Percentiles rank a stretch among this genome's conserved stretches.
phyloP scores from a whole-genome alignment of 2,113 vertebrate genomes.

The Paralichthys olivaceus region DNA sequence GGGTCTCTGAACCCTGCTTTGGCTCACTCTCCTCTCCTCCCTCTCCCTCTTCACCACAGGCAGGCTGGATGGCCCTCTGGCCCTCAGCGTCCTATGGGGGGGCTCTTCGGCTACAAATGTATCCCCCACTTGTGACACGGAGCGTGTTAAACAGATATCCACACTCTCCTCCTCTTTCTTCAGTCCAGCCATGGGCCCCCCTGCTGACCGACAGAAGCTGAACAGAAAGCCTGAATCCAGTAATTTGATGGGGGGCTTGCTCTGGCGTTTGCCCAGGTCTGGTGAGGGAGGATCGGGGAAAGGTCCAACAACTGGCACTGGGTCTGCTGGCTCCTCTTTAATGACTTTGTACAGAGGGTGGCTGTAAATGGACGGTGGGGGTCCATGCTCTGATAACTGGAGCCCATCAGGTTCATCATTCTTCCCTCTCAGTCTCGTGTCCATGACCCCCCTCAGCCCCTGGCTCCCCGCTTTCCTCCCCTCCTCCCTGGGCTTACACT shows the following conservation, averaged over 20 bases:
- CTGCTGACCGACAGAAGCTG: slow-evolving; percentile 80
- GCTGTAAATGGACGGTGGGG: slow-evolving; percentile 67
- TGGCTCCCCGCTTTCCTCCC: slow-evolving; percentile 41
- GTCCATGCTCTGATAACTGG: slow-evolving; percentile 49
- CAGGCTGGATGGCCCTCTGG: slow-evolving; percentile 45
- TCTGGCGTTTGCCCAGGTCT: slow-evolving; percentile 84
- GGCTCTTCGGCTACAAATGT: slow-evolving; percentile 49
- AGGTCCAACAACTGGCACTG: slow-evolving; percentile 70
- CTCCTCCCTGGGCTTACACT: slow-evolving; percentile 47
- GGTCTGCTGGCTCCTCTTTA: slow-evolving; percentile 84
- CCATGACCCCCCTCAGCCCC: slow-evolving; percentile 12
- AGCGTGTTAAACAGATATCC: slow-evolving; percentile 83
- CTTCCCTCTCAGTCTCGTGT: slow-evolving; percentile 20
- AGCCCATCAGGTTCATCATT: slow-evolving; percentile 35
- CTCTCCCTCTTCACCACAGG: slow-evolving; percentile 72
- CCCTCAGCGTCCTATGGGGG: slow-evolving; percentile 62
- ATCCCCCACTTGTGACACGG: slow-evolving; percentile 69
- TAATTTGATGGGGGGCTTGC: slow-evolving; percentile 85
- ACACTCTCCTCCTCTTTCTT: slow-evolving; percentile 85
- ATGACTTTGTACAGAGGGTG: slow-evolving; percentile 82
- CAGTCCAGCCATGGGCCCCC: slow-evolving; percentile 66
- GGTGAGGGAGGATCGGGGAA: slow-evolving; percentile 72
- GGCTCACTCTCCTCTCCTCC: slow-evolving; percentile 61
- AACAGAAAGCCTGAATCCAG: slow-evolving; percentile 86
- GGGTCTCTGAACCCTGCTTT: slow-evolving; percentile 43